Percentiles rank a stretch among this genome's conserved stretches.
phyloP scores from a whole-genome alignment of 37 sponge, comb jelly and placozoan genomes.

The Axinella damicornis region DNA sequence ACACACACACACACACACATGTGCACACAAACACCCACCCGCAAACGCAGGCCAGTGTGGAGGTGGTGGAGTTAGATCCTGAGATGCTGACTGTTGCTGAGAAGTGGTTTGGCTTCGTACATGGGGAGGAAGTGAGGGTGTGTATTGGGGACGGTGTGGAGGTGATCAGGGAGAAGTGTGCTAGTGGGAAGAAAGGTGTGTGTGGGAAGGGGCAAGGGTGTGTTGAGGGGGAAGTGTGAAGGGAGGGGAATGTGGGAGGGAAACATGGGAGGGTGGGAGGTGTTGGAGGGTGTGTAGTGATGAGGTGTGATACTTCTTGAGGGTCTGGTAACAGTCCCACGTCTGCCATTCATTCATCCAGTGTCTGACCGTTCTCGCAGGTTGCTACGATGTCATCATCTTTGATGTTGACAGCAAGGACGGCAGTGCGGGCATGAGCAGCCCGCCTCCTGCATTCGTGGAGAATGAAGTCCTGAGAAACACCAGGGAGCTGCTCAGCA shows the following conservation, averaged over 20 bases:
- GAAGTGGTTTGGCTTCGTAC: slow-evolving; percentile 77
- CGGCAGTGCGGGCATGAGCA: slow-evolving; percentile 40
- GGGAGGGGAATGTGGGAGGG: too few relatives aligned
- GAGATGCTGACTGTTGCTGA: slow-evolving; percentile 75
- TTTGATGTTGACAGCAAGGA: slow-evolving; percentile 87
- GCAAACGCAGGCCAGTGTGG: slow-evolving; percentile 51
- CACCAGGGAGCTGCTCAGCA: slow-evolving; percentile 28
- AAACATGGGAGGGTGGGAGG: too few relatives aligned
- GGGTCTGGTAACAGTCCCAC: too few relatives aligned
- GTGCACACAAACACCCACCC: too few relatives aligned
- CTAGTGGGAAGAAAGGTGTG: slow-evolving; percentile 13
- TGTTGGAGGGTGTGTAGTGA: too few relatives aligned
- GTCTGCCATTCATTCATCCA: too few relatives aligned
- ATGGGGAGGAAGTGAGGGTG: slow-evolving; percentile 32
- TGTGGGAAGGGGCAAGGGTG: too few relatives aligned
- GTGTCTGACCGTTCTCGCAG: too few relatives aligned
- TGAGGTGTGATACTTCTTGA: too few relatives aligned
- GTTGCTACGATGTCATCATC: slow-evolving; percentile 63
- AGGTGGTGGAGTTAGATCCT: slow-evolving; percentile 79
- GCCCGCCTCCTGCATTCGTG: slow-evolving; percentile 75
- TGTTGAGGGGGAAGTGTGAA: too few relatives aligned
- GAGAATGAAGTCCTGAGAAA: slow-evolving; percentile 35
- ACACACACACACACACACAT: too few relatives aligned
- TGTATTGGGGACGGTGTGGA: slow-evolving; percentile 77
- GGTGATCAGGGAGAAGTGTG: slow-evolving; percentile 24